Percentiles rank a stretch among this genome's conserved stretches.
Conservation (phyloP, 2,113 vertebrate species). For the Tricholaema leucomelas region DNA sequence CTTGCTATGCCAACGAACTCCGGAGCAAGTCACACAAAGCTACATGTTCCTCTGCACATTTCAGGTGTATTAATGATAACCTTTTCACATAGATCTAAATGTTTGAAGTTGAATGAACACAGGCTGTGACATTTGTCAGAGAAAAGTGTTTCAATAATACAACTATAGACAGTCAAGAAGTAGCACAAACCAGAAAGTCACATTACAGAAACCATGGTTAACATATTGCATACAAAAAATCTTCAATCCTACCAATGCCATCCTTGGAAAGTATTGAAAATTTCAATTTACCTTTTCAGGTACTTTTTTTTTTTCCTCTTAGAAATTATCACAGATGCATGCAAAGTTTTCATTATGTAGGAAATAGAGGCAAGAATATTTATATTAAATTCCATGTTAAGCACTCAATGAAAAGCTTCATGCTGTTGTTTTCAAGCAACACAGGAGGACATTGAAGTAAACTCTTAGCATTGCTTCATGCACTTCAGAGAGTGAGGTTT, state of each 20-base stretch:
- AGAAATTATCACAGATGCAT: neutral
- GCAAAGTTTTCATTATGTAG: neutral
- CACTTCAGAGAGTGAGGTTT: neutral
- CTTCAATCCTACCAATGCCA: neutral
- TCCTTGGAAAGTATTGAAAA: neutral
- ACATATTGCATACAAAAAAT: neutral
- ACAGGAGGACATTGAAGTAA: neutral
- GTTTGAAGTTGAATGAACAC: neutral
- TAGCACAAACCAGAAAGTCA: neutral
- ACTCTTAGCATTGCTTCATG: neutral
- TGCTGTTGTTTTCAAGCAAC: neutral
- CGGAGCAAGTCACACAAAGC: neutral
- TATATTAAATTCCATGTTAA: neutral
- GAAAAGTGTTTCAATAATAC: neutral
- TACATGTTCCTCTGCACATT: neutral
- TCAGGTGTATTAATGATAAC: neutral
- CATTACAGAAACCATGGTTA: neutral
- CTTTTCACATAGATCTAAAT: neutral
- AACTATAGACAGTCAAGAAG: neutral
- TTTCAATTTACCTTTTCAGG: neutral
- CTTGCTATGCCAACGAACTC: neutral
- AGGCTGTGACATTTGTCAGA: neutral
- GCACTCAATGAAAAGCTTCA: neutral
- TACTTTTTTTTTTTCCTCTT: neutral
- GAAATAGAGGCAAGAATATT: neutral